Base-by-base conservation (phyloP, 2,113 vertebrate genomes). In the Chamaetylas fuelleborni region DNA sequence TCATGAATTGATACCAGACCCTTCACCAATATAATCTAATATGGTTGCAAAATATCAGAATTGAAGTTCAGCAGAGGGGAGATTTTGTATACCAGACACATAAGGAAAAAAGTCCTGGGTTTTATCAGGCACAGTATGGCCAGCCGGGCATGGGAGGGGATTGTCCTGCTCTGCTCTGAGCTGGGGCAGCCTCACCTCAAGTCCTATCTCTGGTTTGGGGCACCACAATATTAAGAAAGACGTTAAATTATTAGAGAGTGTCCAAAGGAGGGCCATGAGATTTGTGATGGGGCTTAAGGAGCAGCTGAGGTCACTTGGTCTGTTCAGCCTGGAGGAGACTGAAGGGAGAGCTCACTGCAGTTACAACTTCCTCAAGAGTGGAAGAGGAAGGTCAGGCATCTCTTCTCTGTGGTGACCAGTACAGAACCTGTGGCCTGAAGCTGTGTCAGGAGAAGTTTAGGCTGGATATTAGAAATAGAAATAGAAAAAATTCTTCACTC, bases 171-270 rank as follows among this genome's bases (percentile, higher is more conserved):
- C 18, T 40, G 34, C 34, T 34, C 29, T 66, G 42, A 12, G 5
- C 19, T 42, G 19, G 19, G 8, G 34, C 0, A 0, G 19, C 19
- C 19, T 50, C 16, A 7, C 1, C 29, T 29, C 0, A 0, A 42
- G 25, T 31, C 1, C 42, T 42, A 12, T 19, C 4, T 15, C 12
- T 16, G 10, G 29, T n/a, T 85, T 48, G 48, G 29, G 34, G 19
- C 16, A 15, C 34, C 15, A 29, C 29, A 74, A 2, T 57, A 40
- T 40, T 66, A 57, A 48, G 24, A 85, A 56, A 65, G 12, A 40
- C 19, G 56, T 24, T 56, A 16, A 56, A n/a, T 48, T 40, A 8
- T 85, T n/a, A 20, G 29, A 54, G 22, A 65, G 8, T 56, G 8
- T 13, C 12, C 19, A 48, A 24, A 28, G 19, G 6, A 29, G 24